phyloP scores from a whole-genome alignment of 2,113 vertebrate species.

The Condylura cristata region DNA sequence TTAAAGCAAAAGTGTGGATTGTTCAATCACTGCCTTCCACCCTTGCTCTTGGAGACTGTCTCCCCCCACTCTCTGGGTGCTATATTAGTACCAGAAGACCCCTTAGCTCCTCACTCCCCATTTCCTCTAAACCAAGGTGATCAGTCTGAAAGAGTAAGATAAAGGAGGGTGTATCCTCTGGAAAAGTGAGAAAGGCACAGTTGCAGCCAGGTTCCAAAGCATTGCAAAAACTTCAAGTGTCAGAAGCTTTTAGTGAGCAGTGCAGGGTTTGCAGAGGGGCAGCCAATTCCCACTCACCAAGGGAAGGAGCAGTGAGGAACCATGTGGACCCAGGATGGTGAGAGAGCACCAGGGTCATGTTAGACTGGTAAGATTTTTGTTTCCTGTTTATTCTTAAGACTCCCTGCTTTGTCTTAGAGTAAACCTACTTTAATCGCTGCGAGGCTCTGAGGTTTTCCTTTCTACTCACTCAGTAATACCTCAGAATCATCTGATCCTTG shows the following conservation, averaged over 20 bases:
- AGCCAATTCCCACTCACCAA: not conserved
- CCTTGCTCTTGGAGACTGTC: not conserved
- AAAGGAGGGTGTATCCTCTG: not conserved
- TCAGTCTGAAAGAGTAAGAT: not conserved
- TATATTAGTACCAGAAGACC: not conserved
- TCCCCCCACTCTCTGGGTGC: not conserved
- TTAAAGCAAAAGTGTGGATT: not conserved
- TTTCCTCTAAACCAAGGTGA: not conserved
- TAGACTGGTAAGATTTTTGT: not conserved
- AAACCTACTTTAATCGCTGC: not conserved
- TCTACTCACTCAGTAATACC: not conserved
- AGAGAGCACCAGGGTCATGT: not conserved
- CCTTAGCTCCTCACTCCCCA: not conserved
- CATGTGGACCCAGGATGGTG: not conserved
- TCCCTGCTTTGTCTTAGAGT: not conserved
- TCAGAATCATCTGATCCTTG: not conserved
- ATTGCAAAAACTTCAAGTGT: not conserved
- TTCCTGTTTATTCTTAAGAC: not conserved
- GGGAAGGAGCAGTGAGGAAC: not conserved
- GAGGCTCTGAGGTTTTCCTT: not conserved
- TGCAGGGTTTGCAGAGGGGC: not conserved
- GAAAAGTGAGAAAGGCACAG: not conserved
- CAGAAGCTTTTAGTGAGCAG: not conserved
- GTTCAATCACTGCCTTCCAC: not conserved
- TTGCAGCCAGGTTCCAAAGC: not conserved